Percentiles rank a stretch among this genome's conserved stretches.
Evolutionary conservation across 2,113 vertebrate species (phyloP).

Genomic region (Passer domesticus): DNA sequence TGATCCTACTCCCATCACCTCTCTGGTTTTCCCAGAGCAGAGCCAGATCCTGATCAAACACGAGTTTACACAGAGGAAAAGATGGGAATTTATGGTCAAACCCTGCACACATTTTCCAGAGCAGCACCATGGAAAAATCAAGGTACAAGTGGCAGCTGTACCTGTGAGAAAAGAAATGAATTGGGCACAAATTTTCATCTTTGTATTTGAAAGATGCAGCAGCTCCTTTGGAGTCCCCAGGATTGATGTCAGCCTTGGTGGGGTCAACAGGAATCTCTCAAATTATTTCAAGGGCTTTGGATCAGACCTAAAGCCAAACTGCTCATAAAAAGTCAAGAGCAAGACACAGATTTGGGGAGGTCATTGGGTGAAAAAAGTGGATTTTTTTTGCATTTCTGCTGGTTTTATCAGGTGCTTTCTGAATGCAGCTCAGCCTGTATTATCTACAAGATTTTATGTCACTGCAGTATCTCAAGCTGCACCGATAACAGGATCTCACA

Average conservation of each 20-base stretch:
- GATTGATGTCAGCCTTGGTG: conserved; percentile 13
- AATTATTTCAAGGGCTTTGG: neutral
- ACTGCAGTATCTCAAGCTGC: conserved; percentile 65
- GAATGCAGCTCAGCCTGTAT: conserved; percentile 31
- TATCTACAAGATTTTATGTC: conserved; percentile 57
- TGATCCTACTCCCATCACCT: neutral
- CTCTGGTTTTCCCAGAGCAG: neutral
- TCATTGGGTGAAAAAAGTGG: neutral
- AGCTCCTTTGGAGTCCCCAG: conserved; percentile 3
- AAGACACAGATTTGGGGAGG: neutral
- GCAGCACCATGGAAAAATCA: neutral
- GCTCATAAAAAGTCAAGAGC: conserved; percentile 45
- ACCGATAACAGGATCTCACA: conserved; percentile 43
- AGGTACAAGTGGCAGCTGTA: neutral
- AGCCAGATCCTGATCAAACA: neutral
- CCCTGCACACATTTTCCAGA: neutral
- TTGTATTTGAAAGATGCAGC: neutral
- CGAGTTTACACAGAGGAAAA: neutral
- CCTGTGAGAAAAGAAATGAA: neutral
- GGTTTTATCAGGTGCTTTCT: conserved; percentile 57
- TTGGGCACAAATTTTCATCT: neutral
- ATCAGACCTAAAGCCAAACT: conserved; percentile 4
- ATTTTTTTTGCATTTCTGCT: conserved; percentile 38
- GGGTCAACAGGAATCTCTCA: neutral
- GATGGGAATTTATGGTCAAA: neutral